Percentiles rank a stretch among this genome's conserved stretches.
Evolutionary conservation across 2,888 invertebrate species (phyloP).

Genomic region (Frankliniella intonsa): DNA sequence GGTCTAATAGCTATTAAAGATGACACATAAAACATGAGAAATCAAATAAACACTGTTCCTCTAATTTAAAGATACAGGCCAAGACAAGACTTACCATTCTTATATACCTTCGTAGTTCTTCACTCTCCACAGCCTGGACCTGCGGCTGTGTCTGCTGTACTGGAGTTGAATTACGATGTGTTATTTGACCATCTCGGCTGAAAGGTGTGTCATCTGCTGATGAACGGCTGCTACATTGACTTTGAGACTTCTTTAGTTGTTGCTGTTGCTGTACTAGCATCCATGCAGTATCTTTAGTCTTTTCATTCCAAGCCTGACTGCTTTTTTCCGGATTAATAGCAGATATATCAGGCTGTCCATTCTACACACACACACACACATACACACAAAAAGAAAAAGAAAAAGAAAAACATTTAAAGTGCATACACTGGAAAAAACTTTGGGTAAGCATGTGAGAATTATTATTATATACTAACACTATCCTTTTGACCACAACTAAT

Average conservation of each 20-base stretch:
- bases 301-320: neutral
- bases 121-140: conserved; percentile 40
- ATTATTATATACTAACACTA: neutral
- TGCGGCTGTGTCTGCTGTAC: conserved; percentile 20
- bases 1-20: neutral
- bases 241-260: conserved; percentile 17
- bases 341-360: conserved; percentile 37
- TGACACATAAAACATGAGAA: conserved; percentile 24
- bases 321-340: neutral
- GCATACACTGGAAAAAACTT: neutral
- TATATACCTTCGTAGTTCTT: conserved; percentile 51
- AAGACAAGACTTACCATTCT: conserved; percentile 46
- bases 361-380: neutral
- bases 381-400: neutral
- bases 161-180: conserved; percentile 31
- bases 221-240: conserved; percentile 34
- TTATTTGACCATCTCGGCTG: conserved; percentile 37
- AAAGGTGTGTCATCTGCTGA: conserved; percentile 37
- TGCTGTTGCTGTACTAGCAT: conserved; percentile 19
- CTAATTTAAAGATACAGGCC: too few species aligned
- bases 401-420: neutral
- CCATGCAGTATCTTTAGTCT: neutral
- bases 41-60: neutral
- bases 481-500: conserved; percentile 47
- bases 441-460: neutral